These are phyloP conservation scores for Gopherus flavomarginatus DNA, from an alignment of 2,113 vertebrate genomes.

Conservation along the genomic window DNA sequence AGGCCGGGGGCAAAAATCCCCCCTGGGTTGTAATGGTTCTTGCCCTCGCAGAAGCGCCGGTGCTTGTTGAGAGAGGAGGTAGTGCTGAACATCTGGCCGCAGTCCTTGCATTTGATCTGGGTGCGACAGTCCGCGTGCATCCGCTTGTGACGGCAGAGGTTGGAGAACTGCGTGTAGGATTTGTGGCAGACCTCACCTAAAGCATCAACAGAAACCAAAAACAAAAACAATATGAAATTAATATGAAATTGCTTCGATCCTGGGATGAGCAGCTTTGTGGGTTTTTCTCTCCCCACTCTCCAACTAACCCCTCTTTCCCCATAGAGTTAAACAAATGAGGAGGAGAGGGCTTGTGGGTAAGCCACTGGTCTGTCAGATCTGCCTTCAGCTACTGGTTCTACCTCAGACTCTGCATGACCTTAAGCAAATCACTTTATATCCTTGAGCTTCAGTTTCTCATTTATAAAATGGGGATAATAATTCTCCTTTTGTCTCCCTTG, in stretches of 20 bases:
- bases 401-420: accelerated
- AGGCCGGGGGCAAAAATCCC: slow-evolving; percentile 91
- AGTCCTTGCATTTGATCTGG: slow-evolving; percentile 99
- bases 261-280: accelerated
- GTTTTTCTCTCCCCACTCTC: accelerated
- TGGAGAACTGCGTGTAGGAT: slow-evolving; percentile 99
- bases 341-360: accelerated
- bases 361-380: accelerated
- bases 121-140: slow-evolving; percentile 99
- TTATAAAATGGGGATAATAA: accelerated
- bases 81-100: slow-evolving; percentile 99
- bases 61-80: slow-evolving; percentile 99
- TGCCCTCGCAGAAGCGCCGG: slow-evolving; percentile 99
- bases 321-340: accelerated
- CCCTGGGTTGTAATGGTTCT: slow-evolving; percentile 93
- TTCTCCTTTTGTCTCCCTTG: accelerated
- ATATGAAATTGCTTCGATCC: neutral
- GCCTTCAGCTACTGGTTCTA: accelerated
- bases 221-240: slow-evolving; percentile 73
- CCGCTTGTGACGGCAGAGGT: slow-evolving; percentile 99
- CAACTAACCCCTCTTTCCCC: accelerated
- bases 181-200: slow-evolving; percentile 99
- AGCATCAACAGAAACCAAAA: slow-evolving; percentile 78
- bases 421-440: accelerated
- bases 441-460: accelerated